Evolutionary conservation across 2,888 invertebrate species (phyloP).

Genomic region (Xestia xanthographa): DNA sequence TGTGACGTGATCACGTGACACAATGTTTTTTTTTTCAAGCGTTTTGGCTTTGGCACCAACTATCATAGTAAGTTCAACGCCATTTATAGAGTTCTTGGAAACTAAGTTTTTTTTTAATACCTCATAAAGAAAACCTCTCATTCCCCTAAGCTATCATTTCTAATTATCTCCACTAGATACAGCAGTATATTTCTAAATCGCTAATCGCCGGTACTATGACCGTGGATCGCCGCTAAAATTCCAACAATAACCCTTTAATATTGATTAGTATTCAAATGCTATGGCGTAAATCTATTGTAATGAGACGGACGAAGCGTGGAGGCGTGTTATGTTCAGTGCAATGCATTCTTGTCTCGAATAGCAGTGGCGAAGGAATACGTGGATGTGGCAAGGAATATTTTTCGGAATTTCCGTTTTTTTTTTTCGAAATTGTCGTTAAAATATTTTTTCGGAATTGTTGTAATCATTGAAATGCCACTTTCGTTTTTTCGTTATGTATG

Average conservation of each 20-base stretch:
- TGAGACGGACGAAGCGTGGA: constrained; percentile 58
- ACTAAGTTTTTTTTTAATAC: too few species aligned
- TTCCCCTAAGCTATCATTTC: not conserved
- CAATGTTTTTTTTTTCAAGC: too few species aligned
- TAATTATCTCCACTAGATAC: not conserved
- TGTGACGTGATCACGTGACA: too few species aligned
- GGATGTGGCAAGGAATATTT: constrained; percentile 40
- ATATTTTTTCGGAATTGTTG: not conserved
- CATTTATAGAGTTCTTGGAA: too few species aligned
- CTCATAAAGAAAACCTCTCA: too few species aligned
- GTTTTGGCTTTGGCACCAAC: too few species aligned
- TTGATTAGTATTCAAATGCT: constrained; percentile 69
- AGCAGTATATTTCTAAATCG: constrained; percentile 7
- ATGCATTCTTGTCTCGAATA: constrained; percentile 47
- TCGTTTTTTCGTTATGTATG: not conserved
- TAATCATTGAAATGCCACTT: not conserved
- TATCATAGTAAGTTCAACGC: too few species aligned
- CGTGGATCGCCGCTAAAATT: constrained; percentile 43
- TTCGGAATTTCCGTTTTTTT: not conserved
- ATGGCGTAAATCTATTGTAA: constrained; percentile 63
- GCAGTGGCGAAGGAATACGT: constrained; percentile 1
- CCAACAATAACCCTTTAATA: constrained; percentile 62
- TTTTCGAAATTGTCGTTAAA: not conserved
- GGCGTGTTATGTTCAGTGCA: constrained; percentile 52
- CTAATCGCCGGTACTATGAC: constrained; percentile 36